Base-by-base conservation (phyloP, 2,888 invertebrate genomes). In the Prosapia bicincta region DNA sequence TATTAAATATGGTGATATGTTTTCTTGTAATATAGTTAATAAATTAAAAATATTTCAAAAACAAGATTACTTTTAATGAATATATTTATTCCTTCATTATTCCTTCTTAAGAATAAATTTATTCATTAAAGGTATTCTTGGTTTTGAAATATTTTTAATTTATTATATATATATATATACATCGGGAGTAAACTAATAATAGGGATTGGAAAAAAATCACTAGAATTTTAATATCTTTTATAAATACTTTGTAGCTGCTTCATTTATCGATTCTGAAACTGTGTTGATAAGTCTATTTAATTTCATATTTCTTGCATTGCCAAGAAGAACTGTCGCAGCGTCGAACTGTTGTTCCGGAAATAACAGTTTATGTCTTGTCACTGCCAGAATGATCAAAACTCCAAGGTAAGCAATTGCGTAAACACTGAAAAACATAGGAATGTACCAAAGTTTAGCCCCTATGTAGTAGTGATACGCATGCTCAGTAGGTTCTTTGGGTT, bases 401-500 rank as follows among this genome's bases (percentile, higher is more conserved):
- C 90, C 90, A 0, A 93, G 90, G 81, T 93, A 93, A 76, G 91
- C 85, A 71, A 86, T 84, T 79, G 86, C 86, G 78, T 86, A 93
- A n/a, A 92, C 90, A 82, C 92, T 92, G 83, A 93, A 93, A 83
- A 92, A 93, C 67, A 93, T 84, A 0, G 93, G 93, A 78, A 93
- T 86, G 82, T 92, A 93, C 88, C 92, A 93, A 38, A 93, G 85
- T 82, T 93, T 93, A 80, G 91, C 89, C 1, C 92, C 92, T 77
- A 93, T 86, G 82, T 90, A 92, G 82, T 92, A 93, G 82, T 92
- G 92, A 83, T 93, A 93, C 83, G 92, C 92, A 86, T 90, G 92
- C 84, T 70, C 83, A 26, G 69, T 23, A 84, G 82, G 82, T 84
- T 75, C 79, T 72, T 68, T 78, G 32, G 54, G 54, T 2, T 54